Percentiles rank a stretch among this genome's conserved stretches.
Conservation (phyloP, 1,140 invertebrate species). For the Diorhabda elongata region DNA sequence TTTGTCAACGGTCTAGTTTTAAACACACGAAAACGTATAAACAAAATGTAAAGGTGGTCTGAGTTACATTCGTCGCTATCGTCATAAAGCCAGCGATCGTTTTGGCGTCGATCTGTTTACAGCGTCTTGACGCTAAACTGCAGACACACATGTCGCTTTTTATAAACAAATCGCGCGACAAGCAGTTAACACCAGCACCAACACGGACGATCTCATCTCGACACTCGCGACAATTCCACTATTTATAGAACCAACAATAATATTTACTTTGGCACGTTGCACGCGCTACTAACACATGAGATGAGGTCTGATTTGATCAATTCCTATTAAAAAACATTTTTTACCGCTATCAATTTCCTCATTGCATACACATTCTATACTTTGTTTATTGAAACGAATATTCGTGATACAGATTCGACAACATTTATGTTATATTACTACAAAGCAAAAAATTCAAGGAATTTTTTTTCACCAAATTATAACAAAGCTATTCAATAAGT, state of each 20-base stretch:
- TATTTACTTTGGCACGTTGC: slow-evolving; percentile 39
- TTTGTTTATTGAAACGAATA: too few relatives aligned
- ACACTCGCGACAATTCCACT: slow-evolving; percentile 38
- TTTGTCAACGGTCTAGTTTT: slow-evolving; percentile 44
- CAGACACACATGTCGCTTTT: slow-evolving; percentile 41
- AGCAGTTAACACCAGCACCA: slow-evolving; percentile 21
- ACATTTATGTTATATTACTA: too few relatives aligned
- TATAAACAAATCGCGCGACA: slow-evolving; percentile 43
- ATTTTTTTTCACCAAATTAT: too few relatives aligned
- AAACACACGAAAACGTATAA: slow-evolving; percentile 31
- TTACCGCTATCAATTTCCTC: too few relatives aligned
- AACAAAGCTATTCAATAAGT: too few relatives aligned
- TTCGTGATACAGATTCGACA: too few relatives aligned
- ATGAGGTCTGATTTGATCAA: too few relatives aligned
- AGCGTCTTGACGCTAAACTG: slow-evolving; percentile 35
- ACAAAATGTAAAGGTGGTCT: slow-evolving; percentile 31
- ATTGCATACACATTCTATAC: too few relatives aligned
- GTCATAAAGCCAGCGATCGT: slow-evolving; percentile 33
- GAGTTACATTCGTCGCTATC: slow-evolving; percentile 31
- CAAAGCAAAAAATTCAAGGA: too few relatives aligned
- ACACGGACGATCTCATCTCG: slow-evolving; percentile 35
- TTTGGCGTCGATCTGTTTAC: slow-evolving; percentile 43
- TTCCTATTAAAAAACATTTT: too few relatives aligned
- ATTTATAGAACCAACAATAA: slow-evolving; percentile 42
- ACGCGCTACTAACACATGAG: background rate